Conservation (phyloP, 2,797 vertebrate species). For the Todus mexicanus region DNA sequence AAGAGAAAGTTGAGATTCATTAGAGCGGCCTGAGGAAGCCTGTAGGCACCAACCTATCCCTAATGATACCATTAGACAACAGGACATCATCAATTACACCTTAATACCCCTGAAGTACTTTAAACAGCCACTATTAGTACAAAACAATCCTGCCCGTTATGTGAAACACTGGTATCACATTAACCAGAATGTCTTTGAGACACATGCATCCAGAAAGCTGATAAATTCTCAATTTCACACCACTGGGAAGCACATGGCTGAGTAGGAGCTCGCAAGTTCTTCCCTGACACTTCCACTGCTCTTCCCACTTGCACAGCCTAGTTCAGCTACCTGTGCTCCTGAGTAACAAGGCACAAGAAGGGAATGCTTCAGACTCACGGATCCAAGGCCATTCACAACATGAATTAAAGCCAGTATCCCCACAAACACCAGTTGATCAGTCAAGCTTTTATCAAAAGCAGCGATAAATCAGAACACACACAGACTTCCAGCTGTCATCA, state of each 20-base stretch:
- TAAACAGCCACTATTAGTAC: neutral
- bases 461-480: neutral
- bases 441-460: neutral
- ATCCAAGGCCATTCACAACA: neutral
- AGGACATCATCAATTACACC: neutral
- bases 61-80: neutral
- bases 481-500: slow-evolving; percentile 6
- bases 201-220: neutral
- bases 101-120: neutral
- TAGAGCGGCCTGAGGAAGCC: neutral
- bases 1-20: neutral
- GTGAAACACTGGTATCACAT: neutral
- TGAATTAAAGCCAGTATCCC: neutral
- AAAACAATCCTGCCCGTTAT: neutral
- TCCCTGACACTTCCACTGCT: neutral
- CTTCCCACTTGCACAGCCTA: accelerated
- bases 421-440: neutral
- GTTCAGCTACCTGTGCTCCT: accelerated
- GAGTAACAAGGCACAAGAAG: accelerated
- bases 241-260: accelerated
- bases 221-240: neutral
- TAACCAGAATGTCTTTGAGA: neutral
- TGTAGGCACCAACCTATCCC: neutral
- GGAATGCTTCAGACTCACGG: neutral
- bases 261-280: neutral